These are phyloP conservation scores for Paramisgurnus dabryanus DNA, from an alignment of 2,113 vertebrate genomes.

Conservation along the genomic window DNA sequence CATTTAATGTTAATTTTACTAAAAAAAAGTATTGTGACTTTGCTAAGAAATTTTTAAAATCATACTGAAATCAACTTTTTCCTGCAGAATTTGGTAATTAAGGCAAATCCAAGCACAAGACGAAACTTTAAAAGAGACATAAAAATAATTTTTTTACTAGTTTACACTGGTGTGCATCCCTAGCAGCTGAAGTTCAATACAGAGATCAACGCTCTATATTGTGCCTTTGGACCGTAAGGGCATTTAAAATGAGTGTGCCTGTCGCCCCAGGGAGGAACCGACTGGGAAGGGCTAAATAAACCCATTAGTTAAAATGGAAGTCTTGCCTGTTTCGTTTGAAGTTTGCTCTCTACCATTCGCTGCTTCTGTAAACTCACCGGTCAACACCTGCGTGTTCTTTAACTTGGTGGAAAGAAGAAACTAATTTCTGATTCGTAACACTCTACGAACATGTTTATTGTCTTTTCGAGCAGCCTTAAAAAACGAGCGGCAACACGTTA, in stretches of 20 bases:
- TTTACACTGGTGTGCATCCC: slow-evolving; percentile 51
- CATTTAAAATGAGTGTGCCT: slow-evolving; percentile 67
- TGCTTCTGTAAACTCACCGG: slow-evolving; percentile 65
- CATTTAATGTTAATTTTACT: no score
- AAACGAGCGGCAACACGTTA: slow-evolving; percentile 71
- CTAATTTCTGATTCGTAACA: slow-evolving; percentile 99
- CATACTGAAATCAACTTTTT: not conserved
- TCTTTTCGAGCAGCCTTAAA: slow-evolving; percentile 56
- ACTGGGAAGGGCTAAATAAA: slow-evolving; percentile 77
- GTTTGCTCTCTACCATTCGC: slow-evolving; percentile 63
- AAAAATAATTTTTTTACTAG: slow-evolving; percentile 17
- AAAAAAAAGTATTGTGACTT: not conserved
- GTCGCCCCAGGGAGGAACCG: slow-evolving; percentile 71
- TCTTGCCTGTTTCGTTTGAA: slow-evolving; percentile 65
- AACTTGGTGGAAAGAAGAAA: slow-evolving; percentile 85
- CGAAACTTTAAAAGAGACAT: no score
- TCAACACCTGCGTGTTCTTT: slow-evolving; percentile 61
- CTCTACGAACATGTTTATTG: slow-evolving; percentile 82
- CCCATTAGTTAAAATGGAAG: slow-evolving; percentile 76
- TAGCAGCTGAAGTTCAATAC: slow-evolving; percentile 65
- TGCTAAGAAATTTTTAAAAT: not conserved
- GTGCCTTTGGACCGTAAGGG: slow-evolving; percentile 64
- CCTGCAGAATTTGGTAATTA: no score
- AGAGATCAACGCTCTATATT: slow-evolving; percentile 61
- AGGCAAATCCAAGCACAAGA: no score